Evolutionary conservation across 2,113 vertebrate genomes (phyloP).

Genomic region (Melanerpes formicivorus): DNA sequence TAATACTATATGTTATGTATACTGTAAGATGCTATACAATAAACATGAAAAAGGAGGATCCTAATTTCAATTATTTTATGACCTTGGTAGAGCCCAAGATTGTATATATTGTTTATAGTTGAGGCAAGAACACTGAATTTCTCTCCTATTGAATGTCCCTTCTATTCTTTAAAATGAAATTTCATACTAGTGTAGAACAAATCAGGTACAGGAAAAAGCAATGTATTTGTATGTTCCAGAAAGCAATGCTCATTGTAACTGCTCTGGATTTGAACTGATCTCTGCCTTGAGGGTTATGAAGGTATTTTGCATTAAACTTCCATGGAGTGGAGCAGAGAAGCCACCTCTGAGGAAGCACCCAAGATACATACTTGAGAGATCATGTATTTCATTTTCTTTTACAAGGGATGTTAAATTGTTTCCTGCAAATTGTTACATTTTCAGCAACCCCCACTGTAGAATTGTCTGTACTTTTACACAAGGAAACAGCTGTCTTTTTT

Average conservation of each 20-base stretch:
- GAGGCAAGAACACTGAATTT: neutral
- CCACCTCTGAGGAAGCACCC: neutral
- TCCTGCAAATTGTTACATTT: neutral
- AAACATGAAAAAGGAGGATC: neutral
- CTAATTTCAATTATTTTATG: neutral
- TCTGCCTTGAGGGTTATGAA: neutral
- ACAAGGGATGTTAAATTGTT: neutral
- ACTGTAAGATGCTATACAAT: neutral
- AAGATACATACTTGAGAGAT: accelerated
- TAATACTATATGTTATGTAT: neutral
- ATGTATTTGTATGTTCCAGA: neutral
- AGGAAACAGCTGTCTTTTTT: neutral
- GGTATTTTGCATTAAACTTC: neutral
- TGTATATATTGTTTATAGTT: neutral
- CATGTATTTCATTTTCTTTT: neutral
- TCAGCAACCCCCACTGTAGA: neutral
- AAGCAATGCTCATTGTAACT: neutral
- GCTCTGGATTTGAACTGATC: neutral
- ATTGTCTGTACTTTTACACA: neutral
- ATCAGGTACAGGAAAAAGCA: neutral
- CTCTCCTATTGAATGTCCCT: accelerated
- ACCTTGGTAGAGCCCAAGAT: neutral
- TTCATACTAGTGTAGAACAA: neutral
- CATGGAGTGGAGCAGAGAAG: neutral
- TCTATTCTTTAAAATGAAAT: neutral